Base-by-base conservation (phyloP, 2,797 vertebrate genomes). In the Molossus alvarezi region DNA sequence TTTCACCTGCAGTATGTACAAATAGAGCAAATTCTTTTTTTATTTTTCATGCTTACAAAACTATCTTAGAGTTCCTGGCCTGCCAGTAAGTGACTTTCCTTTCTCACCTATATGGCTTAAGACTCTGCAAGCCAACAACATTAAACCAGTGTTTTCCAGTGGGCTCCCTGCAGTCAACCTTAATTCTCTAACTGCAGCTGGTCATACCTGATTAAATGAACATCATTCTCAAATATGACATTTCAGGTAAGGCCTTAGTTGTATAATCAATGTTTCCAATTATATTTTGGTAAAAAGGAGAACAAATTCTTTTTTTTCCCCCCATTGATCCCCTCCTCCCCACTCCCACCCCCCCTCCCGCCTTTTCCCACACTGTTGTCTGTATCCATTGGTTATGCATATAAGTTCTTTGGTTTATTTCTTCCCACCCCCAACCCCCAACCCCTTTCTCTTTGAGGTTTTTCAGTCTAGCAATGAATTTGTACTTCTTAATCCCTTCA, bases 171-270 rank as follows among this genome's bases (percentile, higher is more conserved):
- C 27, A 51, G 45, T 87, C 55, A 86, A 71, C 2, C 9, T 53
- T 69, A 86, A 53, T 92, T 69, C 53, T 92, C 23, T 86, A 60
- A 79, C 15, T 79, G 41, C 51, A 60, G n/a, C 65, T 72, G 65
- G n/a, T 82, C 29, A 67, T 75, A 57, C 18, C 11, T 64, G 27
- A 88, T 57, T 88, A 64, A 82, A 71, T 87, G 41, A 87, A 57
- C n/a, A 80, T 87, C 73, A 71, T 79, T 80, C 75, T 80, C 72
- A 76, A 79, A 57, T 64, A 37, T 65, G 57, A 64, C 15, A 73
- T 72, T 85, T 57, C 15, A 21, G 64, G 29, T 9, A 95, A 86
- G 17, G 37, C 27, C 23, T 87, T 58, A 53, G 20, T 81, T 88
- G 86, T 11, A 53, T 75, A 89, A 67, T 41, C 9, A 67, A 75